phyloP scores from a whole-genome alignment of 2,797 vertebrate genomes.

The Phataginus tetradactyla region DNA sequence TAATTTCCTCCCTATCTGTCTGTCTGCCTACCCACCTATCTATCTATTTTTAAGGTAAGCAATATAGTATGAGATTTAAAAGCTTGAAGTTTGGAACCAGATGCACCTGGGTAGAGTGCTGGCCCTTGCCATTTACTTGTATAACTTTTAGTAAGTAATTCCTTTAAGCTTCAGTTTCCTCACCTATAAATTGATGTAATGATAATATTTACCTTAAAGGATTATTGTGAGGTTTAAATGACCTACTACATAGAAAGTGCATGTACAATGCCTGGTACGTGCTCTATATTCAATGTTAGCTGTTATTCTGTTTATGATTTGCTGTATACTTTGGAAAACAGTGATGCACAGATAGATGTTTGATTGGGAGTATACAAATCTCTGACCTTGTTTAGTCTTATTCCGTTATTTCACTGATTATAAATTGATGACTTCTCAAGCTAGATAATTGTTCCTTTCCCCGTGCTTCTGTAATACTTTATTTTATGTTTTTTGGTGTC shows the following conservation, averaged over 20 bases:
- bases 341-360: background rate
- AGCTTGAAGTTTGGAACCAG: background rate
- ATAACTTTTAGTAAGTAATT: background rate
- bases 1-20: background rate
- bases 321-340: background rate
- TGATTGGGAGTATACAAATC: background rate
- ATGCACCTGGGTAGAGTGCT: background rate
- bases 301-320: background rate
- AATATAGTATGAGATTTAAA: background rate
- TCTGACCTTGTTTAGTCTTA: background rate
- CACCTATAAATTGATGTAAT: background rate
- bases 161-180: constrained; percentile 14
- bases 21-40: background rate
- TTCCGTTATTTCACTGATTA: background rate
- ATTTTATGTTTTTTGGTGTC: background rate
- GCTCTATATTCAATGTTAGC: background rate
- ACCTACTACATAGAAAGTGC: background rate
- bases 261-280: background rate
- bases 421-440: background rate
- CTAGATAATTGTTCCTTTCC: background rate
- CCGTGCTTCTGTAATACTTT: background rate
- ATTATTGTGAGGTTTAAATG: background rate
- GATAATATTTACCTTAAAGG: background rate
- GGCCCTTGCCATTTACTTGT: background rate
- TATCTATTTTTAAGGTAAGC: constrained; percentile 15